phyloP scores from a whole-genome alignment of 1,140 invertebrate genomes.

The Tetranychus cinnabarinus region DNA sequence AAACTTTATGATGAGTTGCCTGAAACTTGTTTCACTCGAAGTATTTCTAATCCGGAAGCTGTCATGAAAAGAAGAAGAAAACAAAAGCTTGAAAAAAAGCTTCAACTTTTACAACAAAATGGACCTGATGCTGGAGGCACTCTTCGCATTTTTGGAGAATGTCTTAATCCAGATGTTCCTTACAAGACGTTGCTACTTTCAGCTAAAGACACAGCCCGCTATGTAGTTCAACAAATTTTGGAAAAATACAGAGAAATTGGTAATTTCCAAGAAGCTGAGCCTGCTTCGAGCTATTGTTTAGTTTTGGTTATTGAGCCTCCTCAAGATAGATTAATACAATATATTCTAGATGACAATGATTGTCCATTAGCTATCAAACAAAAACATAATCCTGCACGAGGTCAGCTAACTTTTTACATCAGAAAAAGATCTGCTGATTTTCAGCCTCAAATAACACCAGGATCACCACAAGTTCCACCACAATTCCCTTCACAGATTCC shows the following conservation, averaged over 20 bases:
- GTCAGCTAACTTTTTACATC: constrained; percentile 84
- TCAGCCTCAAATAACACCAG: constrained; percentile 43
- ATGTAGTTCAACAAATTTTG: constrained; percentile 83
- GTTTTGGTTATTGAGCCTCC: constrained; percentile 40
- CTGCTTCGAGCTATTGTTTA: constrained; percentile 73
- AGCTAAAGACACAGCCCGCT: constrained; percentile 65
- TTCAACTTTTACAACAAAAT: constrained; percentile 73
- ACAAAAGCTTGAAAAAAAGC: constrained; percentile 84
- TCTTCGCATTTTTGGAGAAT: constrained; percentile 91
- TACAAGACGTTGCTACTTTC: constrained; percentile 93
- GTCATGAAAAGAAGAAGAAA: constrained; percentile 91
- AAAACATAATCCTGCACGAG: constrained; percentile 29
- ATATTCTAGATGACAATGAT: constrained; percentile 86
- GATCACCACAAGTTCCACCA: too few relatives aligned
- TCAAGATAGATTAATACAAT: constrained; percentile 28
- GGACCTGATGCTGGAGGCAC: constrained; percentile 59
- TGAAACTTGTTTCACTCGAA: constrained; percentile 89
- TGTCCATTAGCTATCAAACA: constrained; percentile 66
- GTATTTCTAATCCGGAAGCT: constrained; percentile 96
- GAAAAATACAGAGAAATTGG: constrained; percentile 48
- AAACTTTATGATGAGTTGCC: constrained; percentile 86
- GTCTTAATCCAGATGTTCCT: constrained; percentile 81
- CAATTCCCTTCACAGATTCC: too few relatives aligned
- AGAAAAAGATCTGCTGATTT: constrained; percentile 61
- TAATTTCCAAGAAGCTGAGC: constrained; percentile 33